These are phyloP conservation scores for Himalopsyche japonica DNA, from an alignment of 2,888 invertebrate genomes.

Conservation along the genomic window DNA sequence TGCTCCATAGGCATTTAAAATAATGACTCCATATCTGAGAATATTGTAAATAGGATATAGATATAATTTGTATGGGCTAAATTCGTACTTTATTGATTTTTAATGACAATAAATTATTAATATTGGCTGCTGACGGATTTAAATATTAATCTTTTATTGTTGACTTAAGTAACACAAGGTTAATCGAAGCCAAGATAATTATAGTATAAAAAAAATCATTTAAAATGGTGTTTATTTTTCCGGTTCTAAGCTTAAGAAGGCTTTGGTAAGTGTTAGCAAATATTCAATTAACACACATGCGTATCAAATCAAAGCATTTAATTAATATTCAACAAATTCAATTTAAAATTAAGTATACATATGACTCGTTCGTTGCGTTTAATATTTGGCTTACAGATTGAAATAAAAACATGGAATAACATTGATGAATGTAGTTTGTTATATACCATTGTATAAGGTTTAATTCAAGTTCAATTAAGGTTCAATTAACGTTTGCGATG, in stretches of 20 bases:
- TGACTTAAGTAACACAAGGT: background rate
- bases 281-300: no score
- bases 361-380: no score
- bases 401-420: no score
- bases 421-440: no score
- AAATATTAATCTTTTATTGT: background rate
- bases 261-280: no score
- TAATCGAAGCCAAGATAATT: background rate
- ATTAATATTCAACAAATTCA: no score
- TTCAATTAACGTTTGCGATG: no score
- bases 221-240: background rate
- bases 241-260: background rate
- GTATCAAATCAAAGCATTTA: no score
- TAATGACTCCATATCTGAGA: background rate
- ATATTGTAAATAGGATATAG: background rate
- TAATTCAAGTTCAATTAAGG: no score
- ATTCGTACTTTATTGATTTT: background rate
- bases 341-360: no score
- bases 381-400: no score
- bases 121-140: background rate
- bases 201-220: background rate
- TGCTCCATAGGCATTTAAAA: background rate
- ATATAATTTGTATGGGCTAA: background rate
- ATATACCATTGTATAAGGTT: no score
- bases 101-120: background rate